Evolutionary conservation across 2,888 invertebrate species (phyloP).

Genomic region (Rhimphoctona megacephalus): DNA sequence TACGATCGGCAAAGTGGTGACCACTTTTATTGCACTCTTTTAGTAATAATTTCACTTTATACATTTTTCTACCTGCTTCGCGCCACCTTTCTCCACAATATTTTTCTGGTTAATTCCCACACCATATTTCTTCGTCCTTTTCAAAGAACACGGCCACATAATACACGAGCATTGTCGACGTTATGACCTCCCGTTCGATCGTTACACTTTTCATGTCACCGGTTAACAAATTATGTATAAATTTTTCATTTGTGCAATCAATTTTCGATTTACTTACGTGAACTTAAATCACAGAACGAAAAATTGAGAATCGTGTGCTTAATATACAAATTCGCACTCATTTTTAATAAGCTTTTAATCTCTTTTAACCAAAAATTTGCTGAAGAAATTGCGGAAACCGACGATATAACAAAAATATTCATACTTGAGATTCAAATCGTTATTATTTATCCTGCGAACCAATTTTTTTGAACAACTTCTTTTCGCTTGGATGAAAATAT

Average conservation of each 20-base stretch:
- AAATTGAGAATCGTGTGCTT: background rate
- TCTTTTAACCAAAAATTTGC: no score
- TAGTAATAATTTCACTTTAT: background rate
- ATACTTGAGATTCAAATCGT: no score
- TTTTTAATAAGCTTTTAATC: no score
- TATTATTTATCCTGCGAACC: no score
- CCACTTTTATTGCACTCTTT: conserved; percentile 54
- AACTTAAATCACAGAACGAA: background rate
- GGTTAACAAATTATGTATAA: background rate
- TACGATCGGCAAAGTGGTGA: conserved; percentile 3
- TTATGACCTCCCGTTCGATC: background rate
- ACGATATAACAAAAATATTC: no score
- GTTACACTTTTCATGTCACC: background rate
- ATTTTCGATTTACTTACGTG: background rate
- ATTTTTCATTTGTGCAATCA: background rate
- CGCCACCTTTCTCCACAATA: conserved; percentile 44
- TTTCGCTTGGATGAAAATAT: no score
- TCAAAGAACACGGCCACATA: conserved; percentile 26
- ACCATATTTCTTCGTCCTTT: conserved; percentile 11
- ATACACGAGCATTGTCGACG: background rate
- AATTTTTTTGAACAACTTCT: no score
- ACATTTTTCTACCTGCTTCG: conserved; percentile 52
- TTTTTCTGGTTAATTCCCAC: conserved; percentile 41
- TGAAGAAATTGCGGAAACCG: no score
- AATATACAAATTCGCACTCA: background rate